Evolutionary conservation across 2,113 vertebrate genomes (phyloP).

Genomic region (Lophochroa leadbeateri): DNA sequence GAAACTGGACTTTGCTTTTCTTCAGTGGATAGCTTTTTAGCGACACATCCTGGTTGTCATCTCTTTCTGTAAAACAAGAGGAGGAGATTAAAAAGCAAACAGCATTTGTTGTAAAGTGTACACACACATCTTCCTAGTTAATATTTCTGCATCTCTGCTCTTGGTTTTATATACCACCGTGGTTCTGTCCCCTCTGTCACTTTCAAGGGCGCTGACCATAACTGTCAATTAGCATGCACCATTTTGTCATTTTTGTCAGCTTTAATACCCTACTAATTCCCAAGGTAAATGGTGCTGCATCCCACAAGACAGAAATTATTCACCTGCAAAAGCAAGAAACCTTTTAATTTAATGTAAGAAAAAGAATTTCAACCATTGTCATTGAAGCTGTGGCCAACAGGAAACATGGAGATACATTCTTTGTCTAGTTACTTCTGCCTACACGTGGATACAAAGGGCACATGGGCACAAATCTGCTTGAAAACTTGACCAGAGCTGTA

Average conservation of each 20-base stretch:
- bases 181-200: not conserved
- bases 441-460: not conserved
- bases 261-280: not conserved
- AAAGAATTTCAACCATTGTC: not conserved
- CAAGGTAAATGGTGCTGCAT: not conserved
- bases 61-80: slow-evolving; percentile 81
- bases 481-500: not conserved
- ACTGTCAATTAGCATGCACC: not conserved
- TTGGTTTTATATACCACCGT: not conserved
- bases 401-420: not conserved
- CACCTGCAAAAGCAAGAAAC: not conserved
- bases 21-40: slow-evolving; percentile 45
- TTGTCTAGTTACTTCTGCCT: not conserved
- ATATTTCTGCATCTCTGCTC: not conserved
- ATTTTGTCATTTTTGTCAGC: not conserved
- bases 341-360: not conserved
- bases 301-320: not conserved
- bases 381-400: not conserved
- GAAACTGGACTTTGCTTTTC: not conserved
- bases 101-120: not conserved
- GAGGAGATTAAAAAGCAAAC: not conserved
- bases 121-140: not conserved
- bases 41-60: slow-evolving; percentile 84
- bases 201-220: not conserved
- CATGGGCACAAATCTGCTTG: not conserved